phyloP scores from a whole-genome alignment of 2,113 vertebrate genomes.

The Plotosus lineatus region DNA sequence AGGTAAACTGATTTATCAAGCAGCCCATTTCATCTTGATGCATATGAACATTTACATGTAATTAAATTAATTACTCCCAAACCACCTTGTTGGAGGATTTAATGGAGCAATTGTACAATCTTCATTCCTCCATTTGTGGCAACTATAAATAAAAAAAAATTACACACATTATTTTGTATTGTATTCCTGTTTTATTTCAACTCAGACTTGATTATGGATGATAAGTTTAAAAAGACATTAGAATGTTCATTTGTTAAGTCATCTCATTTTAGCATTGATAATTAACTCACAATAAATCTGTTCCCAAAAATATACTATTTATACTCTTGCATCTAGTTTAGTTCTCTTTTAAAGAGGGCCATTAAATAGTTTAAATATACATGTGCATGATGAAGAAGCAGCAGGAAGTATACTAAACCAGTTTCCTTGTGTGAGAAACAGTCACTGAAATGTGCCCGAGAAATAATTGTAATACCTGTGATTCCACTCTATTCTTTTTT shows the following conservation, averaged over 20 bases:
- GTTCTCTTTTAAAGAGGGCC: background rate
- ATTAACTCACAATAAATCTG: background rate
- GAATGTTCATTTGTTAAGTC: background rate
- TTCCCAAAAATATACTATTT: conserved; percentile 13
- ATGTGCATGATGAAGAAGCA: background rate
- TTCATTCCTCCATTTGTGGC: conserved; percentile 14
- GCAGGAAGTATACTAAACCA: background rate
- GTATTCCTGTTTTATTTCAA: background rate
- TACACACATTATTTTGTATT: background rate
- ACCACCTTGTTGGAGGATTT: background rate
- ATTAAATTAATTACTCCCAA: conserved; percentile 1
- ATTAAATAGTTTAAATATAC: background rate
- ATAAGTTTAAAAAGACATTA: background rate
- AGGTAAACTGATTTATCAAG: background rate
- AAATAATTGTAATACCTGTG: background rate
- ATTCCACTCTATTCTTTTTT: background rate
- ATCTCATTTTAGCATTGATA: background rate
- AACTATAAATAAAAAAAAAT: background rate
- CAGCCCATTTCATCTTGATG: background rate
- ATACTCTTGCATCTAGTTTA: background rate
- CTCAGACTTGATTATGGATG: background rate
- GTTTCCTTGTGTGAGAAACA: background rate
- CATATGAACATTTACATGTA: background rate
- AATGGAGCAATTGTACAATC: background rate
- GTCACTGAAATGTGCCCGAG: background rate